phyloP scores from a whole-genome alignment of 2,797 vertebrate genomes.

The Gymnothorax javanicus region DNA sequence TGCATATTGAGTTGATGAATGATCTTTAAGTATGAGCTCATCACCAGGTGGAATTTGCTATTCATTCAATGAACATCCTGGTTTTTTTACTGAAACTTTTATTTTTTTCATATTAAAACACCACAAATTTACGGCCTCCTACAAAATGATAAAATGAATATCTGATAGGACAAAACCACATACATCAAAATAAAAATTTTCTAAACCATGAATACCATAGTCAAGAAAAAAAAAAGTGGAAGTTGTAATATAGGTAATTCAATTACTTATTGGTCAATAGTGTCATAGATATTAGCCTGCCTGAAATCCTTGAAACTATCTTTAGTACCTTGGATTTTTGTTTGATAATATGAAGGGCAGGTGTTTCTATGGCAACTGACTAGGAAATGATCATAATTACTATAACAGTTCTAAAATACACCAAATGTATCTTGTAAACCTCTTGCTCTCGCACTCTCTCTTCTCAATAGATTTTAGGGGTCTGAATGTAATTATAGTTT shows the following conservation, averaged over 20 bases:
- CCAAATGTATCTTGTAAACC: too few relatives aligned
- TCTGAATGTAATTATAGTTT: too few relatives aligned
- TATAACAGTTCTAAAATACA: slow-evolving; percentile 11
- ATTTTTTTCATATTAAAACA: not conserved
- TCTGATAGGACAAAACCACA: not conserved
- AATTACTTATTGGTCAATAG: slow-evolving; percentile 13
- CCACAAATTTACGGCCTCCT: not conserved
- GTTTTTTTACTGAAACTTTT: not conserved
- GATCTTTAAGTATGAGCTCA: not conserved
- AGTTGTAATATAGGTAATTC: slow-evolving; percentile 1
- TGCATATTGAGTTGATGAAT: not conserved
- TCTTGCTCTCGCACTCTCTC: too few relatives aligned
- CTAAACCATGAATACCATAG: too few relatives aligned
- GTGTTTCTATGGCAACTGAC: slow-evolving; percentile 34
- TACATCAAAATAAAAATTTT: not conserved
- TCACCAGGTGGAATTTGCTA: not conserved
- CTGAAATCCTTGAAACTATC: slow-evolving; percentile 20
- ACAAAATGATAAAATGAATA: not conserved
- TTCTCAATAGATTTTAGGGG: not conserved
- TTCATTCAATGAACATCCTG: not conserved
- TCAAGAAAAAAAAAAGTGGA: too few relatives aligned
- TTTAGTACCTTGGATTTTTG: slow-evolving; percentile 19
- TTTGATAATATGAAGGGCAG: slow-evolving; percentile 24
- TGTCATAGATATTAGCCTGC: slow-evolving; percentile 3
- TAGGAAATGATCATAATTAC: slow-evolving; percentile 13